phyloP scores from a whole-genome alignment of 2,797 vertebrate genomes.

The Chelon labrosus region DNA sequence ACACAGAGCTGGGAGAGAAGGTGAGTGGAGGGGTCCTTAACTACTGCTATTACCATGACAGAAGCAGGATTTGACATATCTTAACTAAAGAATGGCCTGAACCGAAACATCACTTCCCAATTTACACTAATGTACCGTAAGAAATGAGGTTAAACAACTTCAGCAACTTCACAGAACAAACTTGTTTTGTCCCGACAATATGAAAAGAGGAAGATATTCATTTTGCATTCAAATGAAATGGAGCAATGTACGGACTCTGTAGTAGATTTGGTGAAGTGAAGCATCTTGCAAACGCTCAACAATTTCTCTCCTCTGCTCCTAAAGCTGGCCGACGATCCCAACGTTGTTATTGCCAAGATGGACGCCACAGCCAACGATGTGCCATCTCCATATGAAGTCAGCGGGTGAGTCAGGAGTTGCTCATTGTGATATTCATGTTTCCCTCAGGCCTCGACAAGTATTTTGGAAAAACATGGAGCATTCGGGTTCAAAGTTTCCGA shows the following conservation, averaged over 20 bases:
- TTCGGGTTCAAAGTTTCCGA: neutral
- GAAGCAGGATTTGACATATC: no score
- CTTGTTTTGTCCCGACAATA: no score
- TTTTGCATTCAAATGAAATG: no score
- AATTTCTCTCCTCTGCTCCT: constrained; percentile 3
- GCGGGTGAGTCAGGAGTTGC: constrained; percentile 87
- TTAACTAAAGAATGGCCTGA: no score
- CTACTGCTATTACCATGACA: neutral
- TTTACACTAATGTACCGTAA: no score
- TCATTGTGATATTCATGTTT: neutral
- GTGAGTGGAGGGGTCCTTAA: constrained; percentile 73
- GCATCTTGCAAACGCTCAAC: neutral
- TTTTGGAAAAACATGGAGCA: neutral
- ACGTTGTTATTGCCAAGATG: constrained; percentile 97
- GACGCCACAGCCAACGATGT: constrained; percentile 99
- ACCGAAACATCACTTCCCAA: no score
- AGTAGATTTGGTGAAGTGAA: neutral
- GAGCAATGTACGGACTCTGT: no score
- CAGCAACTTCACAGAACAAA: no score
- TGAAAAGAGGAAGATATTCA: no score
- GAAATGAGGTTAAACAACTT: neutral
- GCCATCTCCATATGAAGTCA: constrained; percentile 95
- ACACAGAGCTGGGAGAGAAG: constrained; percentile 96
- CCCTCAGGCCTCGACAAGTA: neutral
- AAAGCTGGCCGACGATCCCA: constrained; percentile 91